Conservation (phyloP, 2,797 vertebrate genomes). For the Galago senegalensis region DNA sequence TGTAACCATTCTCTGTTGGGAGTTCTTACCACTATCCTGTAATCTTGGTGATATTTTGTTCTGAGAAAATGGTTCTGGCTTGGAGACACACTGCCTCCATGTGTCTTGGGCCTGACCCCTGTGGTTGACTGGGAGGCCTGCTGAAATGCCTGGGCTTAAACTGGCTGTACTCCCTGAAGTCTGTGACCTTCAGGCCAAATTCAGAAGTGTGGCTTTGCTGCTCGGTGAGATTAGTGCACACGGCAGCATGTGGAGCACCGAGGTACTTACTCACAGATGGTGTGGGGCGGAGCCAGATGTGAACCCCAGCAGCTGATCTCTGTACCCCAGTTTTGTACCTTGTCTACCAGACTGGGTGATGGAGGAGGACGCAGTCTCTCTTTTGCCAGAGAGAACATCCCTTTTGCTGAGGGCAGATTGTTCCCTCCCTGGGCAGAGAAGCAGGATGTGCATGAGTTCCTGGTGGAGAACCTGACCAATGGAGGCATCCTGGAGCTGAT, state of each 20-base stretch:
- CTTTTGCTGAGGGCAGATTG: neutral
- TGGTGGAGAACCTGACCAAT: conserved; percentile 94
- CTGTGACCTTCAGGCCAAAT: neutral
- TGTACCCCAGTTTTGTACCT: neutral
- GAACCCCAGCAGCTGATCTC: neutral
- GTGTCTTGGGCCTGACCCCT: neutral
- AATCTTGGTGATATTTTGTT: conserved; percentile 4
- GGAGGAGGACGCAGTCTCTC: neutral
- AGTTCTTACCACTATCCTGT: neutral
- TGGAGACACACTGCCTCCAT: neutral
- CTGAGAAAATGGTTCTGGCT: neutral
- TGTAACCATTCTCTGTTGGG: neutral
- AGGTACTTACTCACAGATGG: neutral
- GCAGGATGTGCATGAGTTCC: conserved; percentile 95
- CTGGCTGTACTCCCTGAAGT: neutral
- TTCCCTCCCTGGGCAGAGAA: conserved; percentile 91
- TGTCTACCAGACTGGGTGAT: neutral
- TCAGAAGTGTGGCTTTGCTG: conserved; percentile 3
- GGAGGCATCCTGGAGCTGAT: conserved; percentile 97
- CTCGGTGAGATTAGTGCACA: neutral
- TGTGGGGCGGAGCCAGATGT: neutral
- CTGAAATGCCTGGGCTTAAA: neutral
- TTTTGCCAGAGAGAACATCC: neutral
- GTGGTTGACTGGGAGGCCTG: neutral
- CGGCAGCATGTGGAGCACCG: neutral